Evolutionary conservation across 2,888 invertebrate species (phyloP).

Genomic region (Leptura quadrifasciata): DNA sequence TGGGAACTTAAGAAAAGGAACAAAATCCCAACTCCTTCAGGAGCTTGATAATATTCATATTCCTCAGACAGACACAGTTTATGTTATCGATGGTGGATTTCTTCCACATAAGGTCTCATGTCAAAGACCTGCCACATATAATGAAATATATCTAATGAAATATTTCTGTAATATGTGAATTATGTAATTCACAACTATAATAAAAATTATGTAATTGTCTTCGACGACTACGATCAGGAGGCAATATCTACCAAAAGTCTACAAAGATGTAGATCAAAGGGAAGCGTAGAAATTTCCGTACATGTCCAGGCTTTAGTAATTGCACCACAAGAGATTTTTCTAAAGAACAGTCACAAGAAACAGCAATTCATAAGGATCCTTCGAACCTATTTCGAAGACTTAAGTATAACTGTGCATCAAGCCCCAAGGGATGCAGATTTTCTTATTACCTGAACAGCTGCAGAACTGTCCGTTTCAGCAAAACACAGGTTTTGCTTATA

Average conservation of each 20-base stretch:
- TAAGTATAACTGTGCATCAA: no score
- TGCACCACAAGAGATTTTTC: constrained; percentile 34
- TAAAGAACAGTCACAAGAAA: constrained; percentile 29
- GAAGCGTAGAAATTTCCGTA: constrained; percentile 28
- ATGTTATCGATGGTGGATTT: no score
- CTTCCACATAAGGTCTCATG: no score
- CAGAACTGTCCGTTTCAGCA: constrained; percentile 5
- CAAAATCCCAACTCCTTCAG: constrained; percentile 35
- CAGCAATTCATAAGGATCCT: constrained; percentile 9
- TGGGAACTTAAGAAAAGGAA: constrained; percentile 36
- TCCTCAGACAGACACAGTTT: no score
- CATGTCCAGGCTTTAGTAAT: no score
- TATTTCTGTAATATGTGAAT: no score
- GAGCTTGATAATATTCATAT: no score
- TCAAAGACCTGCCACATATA: no score
- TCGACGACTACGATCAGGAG: no score
- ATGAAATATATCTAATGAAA: no score
- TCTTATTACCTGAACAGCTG: constrained; percentile 1
- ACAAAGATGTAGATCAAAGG: constrained; percentile 30
- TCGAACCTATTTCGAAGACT: constrained; percentile 11
- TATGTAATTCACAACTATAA: no score
- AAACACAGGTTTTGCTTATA: constrained; percentile 4
- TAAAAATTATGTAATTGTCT: no score
- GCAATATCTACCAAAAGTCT: not conserved
- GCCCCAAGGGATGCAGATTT: not conserved